phyloP scores from a whole-genome alignment of 2,113 vertebrate species.

The Formicarius rufipectus region DNA sequence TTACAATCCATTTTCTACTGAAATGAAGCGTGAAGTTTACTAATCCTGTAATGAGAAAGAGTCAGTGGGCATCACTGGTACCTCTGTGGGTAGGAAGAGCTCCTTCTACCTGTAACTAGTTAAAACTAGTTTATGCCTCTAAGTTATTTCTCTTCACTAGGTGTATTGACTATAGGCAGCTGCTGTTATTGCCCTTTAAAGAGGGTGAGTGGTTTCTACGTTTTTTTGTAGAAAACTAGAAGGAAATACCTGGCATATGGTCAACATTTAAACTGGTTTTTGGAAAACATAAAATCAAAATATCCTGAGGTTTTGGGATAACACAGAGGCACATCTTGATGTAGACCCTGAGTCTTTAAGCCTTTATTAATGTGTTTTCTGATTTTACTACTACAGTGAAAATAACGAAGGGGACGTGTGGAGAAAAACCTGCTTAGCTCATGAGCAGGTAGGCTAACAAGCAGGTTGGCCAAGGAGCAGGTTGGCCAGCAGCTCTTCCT shows the following conservation, averaged over 20 bases:
- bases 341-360: neutral
- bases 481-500: neutral
- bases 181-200: neutral
- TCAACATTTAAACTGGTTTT: neutral
- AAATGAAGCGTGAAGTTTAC: slow-evolving; percentile 9
- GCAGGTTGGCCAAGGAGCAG: neutral
- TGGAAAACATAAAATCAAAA: neutral
- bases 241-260: neutral
- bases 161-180: neutral
- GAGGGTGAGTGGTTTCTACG: neutral
- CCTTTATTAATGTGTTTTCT: neutral
- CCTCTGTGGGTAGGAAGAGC: neutral
- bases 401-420: neutral
- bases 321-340: neutral
- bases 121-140: neutral
- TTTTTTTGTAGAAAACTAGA: neutral
- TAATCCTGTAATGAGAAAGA: neutral
- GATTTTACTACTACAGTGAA: neutral
- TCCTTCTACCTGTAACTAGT: neutral
- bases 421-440: neutral
- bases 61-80: neutral
- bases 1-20: neutral
- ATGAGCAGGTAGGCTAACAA: neutral
- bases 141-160: neutral
- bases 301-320: neutral